These are phyloP conservation scores for Epizoanthus scotinus DNA, from an alignment of 92 coral and sea anemone genomes.

Conservation along the genomic window DNA sequence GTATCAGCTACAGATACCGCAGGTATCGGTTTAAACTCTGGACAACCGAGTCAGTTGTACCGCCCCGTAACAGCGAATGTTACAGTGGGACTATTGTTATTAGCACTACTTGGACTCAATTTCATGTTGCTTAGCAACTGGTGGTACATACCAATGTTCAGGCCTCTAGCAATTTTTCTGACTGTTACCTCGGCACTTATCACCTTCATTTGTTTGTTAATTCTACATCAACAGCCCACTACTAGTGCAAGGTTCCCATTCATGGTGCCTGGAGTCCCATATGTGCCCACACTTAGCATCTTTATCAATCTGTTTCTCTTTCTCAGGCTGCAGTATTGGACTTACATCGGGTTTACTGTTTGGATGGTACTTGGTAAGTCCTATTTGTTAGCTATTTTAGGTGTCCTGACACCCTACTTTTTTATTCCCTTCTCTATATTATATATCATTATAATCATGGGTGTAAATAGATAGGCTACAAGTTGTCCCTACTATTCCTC, in stretches of 20 bases:
- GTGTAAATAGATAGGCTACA: no score
- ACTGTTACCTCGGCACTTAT: conserved; percentile 42
- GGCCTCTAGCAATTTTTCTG: conserved; percentile 41
- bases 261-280: conserved; percentile 75
- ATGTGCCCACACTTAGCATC: conserved; percentile 72
- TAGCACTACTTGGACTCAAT: conserved; percentile 62
- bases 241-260: conserved; percentile 61
- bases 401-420: no score
- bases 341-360: conserved; percentile 59
- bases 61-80: conserved; percentile 26
- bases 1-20: not conserved
- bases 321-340: conserved; percentile 50
- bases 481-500: no score
- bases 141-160: conserved; percentile 9
- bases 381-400: no score
- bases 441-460: no score
- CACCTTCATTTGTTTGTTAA: conserved; percentile 47
- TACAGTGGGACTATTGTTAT: conserved; percentile 46
- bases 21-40: conserved; percentile 9
- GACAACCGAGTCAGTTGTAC: not conserved
- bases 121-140: conserved; percentile 47
- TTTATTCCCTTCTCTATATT: no score
- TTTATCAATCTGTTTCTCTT: conserved; percentile 68
- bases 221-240: conserved; percentile 61
- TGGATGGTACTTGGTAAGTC: conserved; percentile 82